Base-by-base conservation (phyloP, 2,113 vertebrate species). In the Microcebus tavaratra region DNA sequence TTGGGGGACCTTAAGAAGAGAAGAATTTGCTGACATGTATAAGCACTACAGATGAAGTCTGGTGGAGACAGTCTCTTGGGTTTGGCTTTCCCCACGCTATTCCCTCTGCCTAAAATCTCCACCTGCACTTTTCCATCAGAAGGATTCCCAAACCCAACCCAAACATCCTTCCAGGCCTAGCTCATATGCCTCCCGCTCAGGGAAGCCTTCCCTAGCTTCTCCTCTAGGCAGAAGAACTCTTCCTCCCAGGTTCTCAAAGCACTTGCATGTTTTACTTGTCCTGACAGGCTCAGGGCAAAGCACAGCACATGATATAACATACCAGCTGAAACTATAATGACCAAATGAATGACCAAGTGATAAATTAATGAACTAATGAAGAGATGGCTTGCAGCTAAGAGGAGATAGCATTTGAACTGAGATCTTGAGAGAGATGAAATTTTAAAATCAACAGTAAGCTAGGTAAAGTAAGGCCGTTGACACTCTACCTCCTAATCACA, bases 341-440 rank as follows among this genome's bases (percentile, higher is more conserved):
- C 23, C 11, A 11, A 29, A 10, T 8, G 67, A 42, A 15, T 5
- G 6, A 42, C 0, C 3, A 2, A 3, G 61, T 15, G 20, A 18
- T 6, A 53, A 20, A 42, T 2, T 39, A 31, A 11, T 5, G 5
- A 53, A 36, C n/a, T 6, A 55, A 57, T 57, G n/a, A 48, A 73
- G 29, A n/a, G 17, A 18, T 42, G 50, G 20, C 59, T 79, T 31
- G 15, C 7, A 63, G 25, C 75, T 48, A 55, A 75, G 27, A 72
- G 55, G 63, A 85, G 18, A 31, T 0, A 39, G 42, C 25, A 17
- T 75, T 59, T 45, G 36, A 25, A n/a, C 8, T 25, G n/a, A 90
- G 61, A 61, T 45, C 72, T 86, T n/a, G 78, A 73, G 68, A 80
- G 8, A 73, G 10, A 83, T 31, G 34, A 18, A 14, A 73, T 72